Evolutionary conservation across 2,797 vertebrate genomes (phyloP).

Genomic region (Adelosebastes latens): DNA sequence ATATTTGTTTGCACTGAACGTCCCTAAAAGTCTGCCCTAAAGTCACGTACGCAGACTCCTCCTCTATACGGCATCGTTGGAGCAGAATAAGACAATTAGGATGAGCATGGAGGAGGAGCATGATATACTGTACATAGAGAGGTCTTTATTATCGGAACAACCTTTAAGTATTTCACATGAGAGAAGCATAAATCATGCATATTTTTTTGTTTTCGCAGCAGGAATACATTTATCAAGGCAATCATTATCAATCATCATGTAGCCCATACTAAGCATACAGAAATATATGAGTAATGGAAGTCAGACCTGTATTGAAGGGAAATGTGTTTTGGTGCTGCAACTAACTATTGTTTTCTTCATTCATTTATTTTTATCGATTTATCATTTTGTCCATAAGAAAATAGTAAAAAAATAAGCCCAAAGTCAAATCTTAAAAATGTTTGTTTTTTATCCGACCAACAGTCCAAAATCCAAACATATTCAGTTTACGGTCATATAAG

Average conservation of each 20-base stretch:
- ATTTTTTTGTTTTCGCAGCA: background rate
- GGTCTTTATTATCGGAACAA: slow-evolving; percentile 34
- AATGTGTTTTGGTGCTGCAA: background rate
- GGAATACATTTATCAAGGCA: background rate
- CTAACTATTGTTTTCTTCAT: background rate
- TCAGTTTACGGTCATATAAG: background rate
- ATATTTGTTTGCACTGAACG: slow-evolving; percentile 21
- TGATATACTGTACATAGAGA: background rate
- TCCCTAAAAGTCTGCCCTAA: background rate
- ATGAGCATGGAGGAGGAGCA: background rate
- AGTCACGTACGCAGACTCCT: background rate
- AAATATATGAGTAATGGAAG: background rate
- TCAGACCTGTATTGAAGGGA: background rate
- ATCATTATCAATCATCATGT: background rate
- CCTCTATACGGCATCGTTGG: slow-evolving; percentile 5
- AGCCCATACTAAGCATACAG: background rate
- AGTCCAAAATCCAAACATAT: background rate
- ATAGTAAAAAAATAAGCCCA: background rate
- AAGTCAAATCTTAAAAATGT: background rate
- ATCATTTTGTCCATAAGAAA: background rate
- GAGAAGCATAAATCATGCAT: background rate
- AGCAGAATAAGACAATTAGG: background rate
- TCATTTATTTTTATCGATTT: background rate
- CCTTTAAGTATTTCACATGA: background rate
- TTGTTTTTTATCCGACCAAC: background rate